Evolutionary conservation across 2,888 invertebrate genomes (phyloP).

Genomic region (Melieria picta): DNA sequence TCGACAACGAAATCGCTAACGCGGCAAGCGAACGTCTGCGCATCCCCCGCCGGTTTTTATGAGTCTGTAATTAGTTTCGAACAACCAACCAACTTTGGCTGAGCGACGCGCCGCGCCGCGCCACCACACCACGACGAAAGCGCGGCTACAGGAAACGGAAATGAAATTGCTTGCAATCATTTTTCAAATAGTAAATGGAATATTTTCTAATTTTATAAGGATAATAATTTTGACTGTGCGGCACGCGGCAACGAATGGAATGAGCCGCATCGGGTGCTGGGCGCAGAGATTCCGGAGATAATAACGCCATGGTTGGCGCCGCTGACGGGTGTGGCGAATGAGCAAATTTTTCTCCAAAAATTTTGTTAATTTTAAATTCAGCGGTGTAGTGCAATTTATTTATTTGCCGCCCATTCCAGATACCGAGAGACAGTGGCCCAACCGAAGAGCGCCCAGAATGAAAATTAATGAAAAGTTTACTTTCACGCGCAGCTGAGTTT

Average conservation of each 20-base stretch:
- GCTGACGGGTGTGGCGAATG: constrained; percentile 7
- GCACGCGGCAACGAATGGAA: background rate
- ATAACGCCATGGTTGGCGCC: no score
- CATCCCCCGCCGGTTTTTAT: constrained; percentile 52
- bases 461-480: constrained; percentile 6
- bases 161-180: constrained; percentile 60
- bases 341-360: constrained; percentile 1
- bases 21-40: no score
- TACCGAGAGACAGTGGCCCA: no score
- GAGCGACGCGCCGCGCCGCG: no score
- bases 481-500: constrained; percentile 13
- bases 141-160: constrained; percentile 47
- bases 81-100: constrained; percentile 27
- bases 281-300: no score
- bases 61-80: constrained; percentile 59
- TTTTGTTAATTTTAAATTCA: no score
- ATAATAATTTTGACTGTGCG: constrained; percentile 36
- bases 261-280: no score
- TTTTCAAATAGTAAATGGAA: constrained; percentile 60
- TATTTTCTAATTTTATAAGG: constrained; percentile 54
- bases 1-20: no score
- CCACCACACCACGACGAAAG: no score
- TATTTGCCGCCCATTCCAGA: no score
- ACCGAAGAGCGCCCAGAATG: background rate
- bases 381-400: no score